A percentile compares a stretch with the other conserved stretches of the same genome.
Evolutionary conservation across 2,113 vertebrate species (phyloP).

Genomic region (Chloebia gouldiae): DNA sequence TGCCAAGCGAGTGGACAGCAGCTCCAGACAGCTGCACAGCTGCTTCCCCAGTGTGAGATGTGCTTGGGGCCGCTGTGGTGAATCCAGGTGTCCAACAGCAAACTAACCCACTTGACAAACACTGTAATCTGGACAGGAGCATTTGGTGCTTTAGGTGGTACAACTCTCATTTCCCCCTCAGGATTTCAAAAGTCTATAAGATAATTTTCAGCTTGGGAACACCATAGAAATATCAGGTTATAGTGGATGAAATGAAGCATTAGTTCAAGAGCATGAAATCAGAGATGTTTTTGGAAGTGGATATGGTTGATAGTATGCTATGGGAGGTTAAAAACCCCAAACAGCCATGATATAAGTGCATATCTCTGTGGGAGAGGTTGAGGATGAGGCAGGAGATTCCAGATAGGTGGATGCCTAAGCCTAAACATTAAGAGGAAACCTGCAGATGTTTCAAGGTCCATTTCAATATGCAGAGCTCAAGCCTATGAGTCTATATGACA

Average conservation of each 20-base stretch:
- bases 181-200: background rate
- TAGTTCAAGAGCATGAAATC: background rate
- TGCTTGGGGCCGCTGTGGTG: fast-evolving
- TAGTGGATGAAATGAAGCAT: background rate
- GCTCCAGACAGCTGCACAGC: background rate
- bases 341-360: background rate
- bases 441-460: conserved; percentile 47
- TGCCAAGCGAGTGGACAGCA: background rate
- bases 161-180: background rate
- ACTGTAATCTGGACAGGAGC: background rate
- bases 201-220: background rate
- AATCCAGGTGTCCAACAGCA: background rate
- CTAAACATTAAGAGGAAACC: background rate
- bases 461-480: conserved; percentile 39
- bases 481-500: conserved; percentile 53
- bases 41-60: background rate
- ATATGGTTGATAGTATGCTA: background rate
- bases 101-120: background rate
- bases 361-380: background rate
- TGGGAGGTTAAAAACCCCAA: background rate
- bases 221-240: background rate
- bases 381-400: background rate
- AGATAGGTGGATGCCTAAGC: background rate
- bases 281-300: background rate
- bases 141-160: background rate